A percentile compares a stretch with the other conserved stretches of the same genome.
Conservation (phyloP, 2,113 vertebrate genomes). For the Pholis gunnellus region DNA sequence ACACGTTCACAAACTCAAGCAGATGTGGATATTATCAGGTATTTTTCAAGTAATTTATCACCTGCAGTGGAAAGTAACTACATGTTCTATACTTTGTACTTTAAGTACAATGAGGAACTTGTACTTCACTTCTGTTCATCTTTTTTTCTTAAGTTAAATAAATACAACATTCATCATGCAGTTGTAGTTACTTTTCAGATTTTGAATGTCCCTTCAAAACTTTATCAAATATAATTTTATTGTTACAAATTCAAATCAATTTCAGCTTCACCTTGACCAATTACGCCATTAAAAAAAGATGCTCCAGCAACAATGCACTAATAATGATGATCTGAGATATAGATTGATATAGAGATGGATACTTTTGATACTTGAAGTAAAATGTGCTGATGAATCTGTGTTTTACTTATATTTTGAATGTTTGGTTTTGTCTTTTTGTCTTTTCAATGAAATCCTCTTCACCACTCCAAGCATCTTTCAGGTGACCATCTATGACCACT, state of each 20-base stretch:
- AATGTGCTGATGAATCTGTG: background rate
- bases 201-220: background rate
- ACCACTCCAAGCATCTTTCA: background rate
- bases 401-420: background rate
- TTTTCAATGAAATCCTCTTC: background rate
- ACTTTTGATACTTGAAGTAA: constrained; percentile 2
- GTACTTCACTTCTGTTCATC: background rate
- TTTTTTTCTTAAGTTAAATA: background rate
- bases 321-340: background rate
- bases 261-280: background rate
- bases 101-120: constrained; percentile 1
- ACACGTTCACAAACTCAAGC: background rate
- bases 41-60: constrained; percentile 20
- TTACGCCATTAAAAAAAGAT: background rate
- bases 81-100: background rate
- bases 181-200: background rate
- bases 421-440: background rate
- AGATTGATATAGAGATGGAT: background rate
- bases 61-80: background rate
- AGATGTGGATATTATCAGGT: constrained; percentile 8
- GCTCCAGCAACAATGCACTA: background rate
- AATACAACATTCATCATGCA: background rate
- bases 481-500: background rate
- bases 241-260: background rate
- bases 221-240: background rate